These are phyloP conservation scores for Euthynnus affinis DNA, from an alignment of 2,797 vertebrate species.

Conservation along the genomic window DNA sequence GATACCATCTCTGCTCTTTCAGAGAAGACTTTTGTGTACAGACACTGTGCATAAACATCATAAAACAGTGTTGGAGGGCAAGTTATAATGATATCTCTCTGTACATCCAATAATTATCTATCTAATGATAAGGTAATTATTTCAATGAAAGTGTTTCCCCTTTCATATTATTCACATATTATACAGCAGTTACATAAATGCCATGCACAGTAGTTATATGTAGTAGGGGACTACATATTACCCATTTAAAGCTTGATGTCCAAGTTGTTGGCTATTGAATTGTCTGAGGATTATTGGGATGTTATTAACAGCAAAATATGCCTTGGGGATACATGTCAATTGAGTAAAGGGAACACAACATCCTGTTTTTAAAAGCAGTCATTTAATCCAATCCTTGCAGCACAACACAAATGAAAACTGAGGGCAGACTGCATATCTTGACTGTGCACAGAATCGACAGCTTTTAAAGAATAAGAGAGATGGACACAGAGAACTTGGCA, in stretches of 20 bases:
- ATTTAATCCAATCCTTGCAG: constrained; percentile 10
- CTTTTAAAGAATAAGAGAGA: constrained; percentile 10
- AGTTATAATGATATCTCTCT: constrained; percentile 15
- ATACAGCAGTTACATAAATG: neutral
- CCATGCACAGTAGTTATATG: neutral
- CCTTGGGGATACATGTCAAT: neutral
- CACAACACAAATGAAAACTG: neutral
- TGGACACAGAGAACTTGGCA: neutral
- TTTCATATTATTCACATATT: neutral
- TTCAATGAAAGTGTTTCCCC: neutral
- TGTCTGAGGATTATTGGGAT: constrained; percentile 12
- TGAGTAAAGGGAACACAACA: neutral
- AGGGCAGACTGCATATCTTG: constrained; percentile 8
- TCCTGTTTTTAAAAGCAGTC: neutral
- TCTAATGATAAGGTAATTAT: constrained; percentile 10
- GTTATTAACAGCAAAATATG: constrained; percentile 21
- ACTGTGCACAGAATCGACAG: neutral
- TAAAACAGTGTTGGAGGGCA: constrained; percentile 29
- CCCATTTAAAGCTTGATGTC: neutral
- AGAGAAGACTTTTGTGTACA: constrained; percentile 22
- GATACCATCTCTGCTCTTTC: constrained; percentile 63
- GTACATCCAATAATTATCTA: constrained; percentile 22
- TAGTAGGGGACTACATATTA: neutral
- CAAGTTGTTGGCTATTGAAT: neutral
- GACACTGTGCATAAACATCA: constrained; percentile 30